Evolutionary conservation across 2,888 invertebrate species (phyloP).

Genomic region (Drosophila cognata): DNA sequence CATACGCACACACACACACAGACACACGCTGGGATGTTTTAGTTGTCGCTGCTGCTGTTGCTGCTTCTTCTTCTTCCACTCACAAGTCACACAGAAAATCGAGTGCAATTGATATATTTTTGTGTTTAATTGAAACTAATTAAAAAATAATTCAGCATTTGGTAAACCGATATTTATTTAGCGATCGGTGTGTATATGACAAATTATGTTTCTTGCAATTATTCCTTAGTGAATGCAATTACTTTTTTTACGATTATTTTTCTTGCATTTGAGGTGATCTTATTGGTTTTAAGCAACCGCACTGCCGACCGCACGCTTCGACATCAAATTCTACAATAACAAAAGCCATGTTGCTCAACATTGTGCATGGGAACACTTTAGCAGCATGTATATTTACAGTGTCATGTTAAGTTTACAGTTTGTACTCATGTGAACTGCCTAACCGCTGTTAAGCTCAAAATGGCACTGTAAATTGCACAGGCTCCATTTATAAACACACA

Average conservation of each 20-base stretch:
- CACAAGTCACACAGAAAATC: slow-evolving; percentile 52
- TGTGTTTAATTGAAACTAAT: slow-evolving; percentile 71
- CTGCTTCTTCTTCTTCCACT: slow-evolving; percentile 43
- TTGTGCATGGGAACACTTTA: slow-evolving; percentile 32
- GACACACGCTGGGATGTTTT: slow-evolving; percentile 50
- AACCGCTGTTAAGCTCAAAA: slow-evolving; percentile 23
- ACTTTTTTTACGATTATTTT: slow-evolving; percentile 19
- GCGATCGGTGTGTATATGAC: slow-evolving; percentile 13
- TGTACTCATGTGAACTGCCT: slow-evolving; percentile 7
- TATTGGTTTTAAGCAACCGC: slow-evolving; percentile 34
- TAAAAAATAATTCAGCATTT: slow-evolving; percentile 52
- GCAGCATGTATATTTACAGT: slow-evolving; percentile 5
- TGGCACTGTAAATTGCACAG: slow-evolving; percentile 17
- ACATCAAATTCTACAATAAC: slow-evolving; percentile 60
- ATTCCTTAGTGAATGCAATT: slow-evolving; percentile 11
- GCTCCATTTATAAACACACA: rapidly evolving
- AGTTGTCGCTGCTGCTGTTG: slow-evolving; percentile 48
- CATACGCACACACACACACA: slow-evolving; percentile 33
- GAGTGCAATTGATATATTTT: slow-evolving; percentile 59
- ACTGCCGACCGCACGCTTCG: slow-evolving; percentile 51
- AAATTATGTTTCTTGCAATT: slow-evolving; percentile 29
- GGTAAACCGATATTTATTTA: slow-evolving; percentile 26
- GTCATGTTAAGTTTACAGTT: slow-evolving; percentile 29
- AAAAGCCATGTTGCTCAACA: slow-evolving; percentile 22
- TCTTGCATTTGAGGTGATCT: slow-evolving; percentile 17